These are phyloP conservation scores for Megaptera novaeangliae DNA, from an alignment of 2,113 vertebrate species.

Conservation along the genomic window DNA sequence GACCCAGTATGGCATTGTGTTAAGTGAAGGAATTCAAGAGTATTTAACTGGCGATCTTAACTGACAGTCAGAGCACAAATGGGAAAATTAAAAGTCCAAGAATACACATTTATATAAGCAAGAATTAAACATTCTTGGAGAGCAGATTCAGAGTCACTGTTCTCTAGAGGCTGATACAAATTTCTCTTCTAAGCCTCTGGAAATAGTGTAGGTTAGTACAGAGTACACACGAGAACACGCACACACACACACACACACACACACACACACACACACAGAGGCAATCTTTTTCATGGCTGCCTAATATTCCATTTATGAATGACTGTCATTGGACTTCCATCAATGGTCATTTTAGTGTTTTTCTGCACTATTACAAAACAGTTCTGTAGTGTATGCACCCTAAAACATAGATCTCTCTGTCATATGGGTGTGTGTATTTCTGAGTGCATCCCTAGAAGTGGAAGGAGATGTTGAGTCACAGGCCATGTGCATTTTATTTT, in stretches of 20 bases:
- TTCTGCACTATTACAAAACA: fast-evolving
- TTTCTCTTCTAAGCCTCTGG: not conserved
- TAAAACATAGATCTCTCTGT: not conserved
- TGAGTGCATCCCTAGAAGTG: not conserved
- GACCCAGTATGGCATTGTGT: too few relatives aligned
- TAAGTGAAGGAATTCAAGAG: not conserved
- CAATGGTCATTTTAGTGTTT: fast-evolving
- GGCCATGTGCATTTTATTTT: not conserved
- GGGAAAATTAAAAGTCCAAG: not conserved
- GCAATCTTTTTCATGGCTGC: not conserved
- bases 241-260: too few relatives aligned
- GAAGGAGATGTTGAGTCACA: fast-evolving
- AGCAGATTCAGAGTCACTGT: not conserved
- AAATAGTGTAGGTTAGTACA: not conserved
- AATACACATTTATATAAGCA: fast-evolving
- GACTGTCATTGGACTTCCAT: not conserved
- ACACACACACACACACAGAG: fast-evolving
- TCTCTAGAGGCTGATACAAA: too few relatives aligned
- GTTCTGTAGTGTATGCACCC: fast-evolving
- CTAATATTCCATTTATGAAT: not conserved
- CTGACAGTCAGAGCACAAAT: not conserved
- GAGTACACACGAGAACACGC: fast-evolving
- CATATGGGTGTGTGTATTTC: fast-evolving
- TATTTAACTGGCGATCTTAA: not conserved
- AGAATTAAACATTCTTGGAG: too few relatives aligned